Evolutionary conservation across 2,797 vertebrate species (phyloP).

Genomic region (Galago senegalensis): DNA sequence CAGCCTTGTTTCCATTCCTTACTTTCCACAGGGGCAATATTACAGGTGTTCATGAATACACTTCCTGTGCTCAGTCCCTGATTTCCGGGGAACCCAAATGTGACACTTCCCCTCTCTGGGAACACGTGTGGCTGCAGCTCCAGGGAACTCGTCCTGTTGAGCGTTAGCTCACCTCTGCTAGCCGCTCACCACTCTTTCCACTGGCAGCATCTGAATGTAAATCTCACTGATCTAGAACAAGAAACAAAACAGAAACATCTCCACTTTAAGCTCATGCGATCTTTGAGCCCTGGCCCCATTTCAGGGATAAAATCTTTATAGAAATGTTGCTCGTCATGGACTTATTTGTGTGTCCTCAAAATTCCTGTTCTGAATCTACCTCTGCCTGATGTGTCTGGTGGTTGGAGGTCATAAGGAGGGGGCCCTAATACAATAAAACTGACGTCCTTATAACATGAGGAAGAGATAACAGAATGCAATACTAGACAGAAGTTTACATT

Average conservation of each 20-base stretch:
- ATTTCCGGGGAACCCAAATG: neutral
- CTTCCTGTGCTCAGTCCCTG: too few species aligned
- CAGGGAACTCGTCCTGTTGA: neutral
- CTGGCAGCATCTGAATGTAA: neutral
- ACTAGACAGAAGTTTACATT: neutral
- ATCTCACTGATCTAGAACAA: neutral
- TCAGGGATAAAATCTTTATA: neutral
- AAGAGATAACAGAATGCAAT: neutral
- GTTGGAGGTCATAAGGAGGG: neutral
- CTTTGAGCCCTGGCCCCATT: neutral
- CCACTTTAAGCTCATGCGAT: neutral
- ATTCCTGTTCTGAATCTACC: neutral
- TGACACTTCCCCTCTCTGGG: neutral
- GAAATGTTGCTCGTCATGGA: neutral
- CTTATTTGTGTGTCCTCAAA: neutral
- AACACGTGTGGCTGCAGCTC: neutral
- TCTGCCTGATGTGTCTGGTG: rapidly evolving
- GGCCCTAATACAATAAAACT: neutral
- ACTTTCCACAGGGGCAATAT: neutral
- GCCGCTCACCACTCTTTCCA: neutral
- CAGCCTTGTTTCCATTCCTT: neutral
- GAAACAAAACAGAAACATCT: neutral
- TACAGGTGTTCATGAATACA: too few species aligned
- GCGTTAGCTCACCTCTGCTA: neutral
- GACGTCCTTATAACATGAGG: neutral